Conservation (phyloP, 2,113 vertebrate species). For the Ophiodon elongatus region DNA sequence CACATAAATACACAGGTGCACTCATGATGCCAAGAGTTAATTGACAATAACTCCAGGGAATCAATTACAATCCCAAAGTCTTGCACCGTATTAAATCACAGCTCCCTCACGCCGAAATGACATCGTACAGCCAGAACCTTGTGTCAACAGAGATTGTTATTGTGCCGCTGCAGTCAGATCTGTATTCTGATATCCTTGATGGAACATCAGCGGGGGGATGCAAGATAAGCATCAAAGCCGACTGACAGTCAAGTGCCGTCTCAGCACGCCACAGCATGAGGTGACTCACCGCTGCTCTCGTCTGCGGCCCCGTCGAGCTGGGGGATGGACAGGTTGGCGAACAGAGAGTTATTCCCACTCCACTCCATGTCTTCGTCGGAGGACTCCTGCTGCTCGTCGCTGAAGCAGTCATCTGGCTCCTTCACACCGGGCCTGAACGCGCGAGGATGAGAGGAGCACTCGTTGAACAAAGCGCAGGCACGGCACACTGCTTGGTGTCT, state of each 20-base stretch:
- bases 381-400: conserved; percentile 90
- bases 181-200: conserved; percentile 13
- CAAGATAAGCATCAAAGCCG: conserved; percentile 27
- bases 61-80: conserved; percentile 8
- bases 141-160: background rate
- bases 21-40: background rate
- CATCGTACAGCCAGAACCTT: conserved; percentile 4
- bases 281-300: conserved; percentile 92
- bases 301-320: conserved; percentile 98
- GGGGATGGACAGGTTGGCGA: conserved; percentile 93
- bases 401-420: conserved; percentile 86
- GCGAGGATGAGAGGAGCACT: conserved; percentile 4
- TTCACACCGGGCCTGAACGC: conserved; percentile 81
- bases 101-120: background rate
- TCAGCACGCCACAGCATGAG: background rate
- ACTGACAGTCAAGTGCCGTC: conserved; percentile 18
- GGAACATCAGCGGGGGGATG: conserved; percentile 18
- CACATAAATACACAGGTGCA: background rate
- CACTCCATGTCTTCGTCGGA: conserved; percentile 97
- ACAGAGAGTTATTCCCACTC: conserved; percentile 88
- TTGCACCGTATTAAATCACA: background rate
- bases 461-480: conserved; percentile 14
- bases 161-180: conserved; percentile 26
- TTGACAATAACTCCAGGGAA: background rate
- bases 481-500: background rate